Conservation (phyloP, 2,797 vertebrate species). For the Takifugu ocellatus region DNA sequence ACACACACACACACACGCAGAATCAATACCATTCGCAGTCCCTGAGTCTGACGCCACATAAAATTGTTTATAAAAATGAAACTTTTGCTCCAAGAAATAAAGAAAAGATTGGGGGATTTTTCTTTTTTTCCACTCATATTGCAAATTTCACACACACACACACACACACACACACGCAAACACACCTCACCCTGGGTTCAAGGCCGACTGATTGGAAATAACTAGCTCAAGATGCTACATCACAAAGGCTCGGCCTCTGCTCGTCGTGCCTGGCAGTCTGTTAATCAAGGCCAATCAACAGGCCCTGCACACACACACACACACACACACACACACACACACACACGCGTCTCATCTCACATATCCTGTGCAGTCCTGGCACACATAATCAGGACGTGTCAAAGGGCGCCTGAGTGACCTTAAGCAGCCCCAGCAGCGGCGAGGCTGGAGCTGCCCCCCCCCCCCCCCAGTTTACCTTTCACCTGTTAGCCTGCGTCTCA, state of each 20-base stretch:
- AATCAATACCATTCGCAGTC: not conserved
- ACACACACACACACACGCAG: conserved; percentile 10
- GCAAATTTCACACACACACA: conserved; percentile 3
- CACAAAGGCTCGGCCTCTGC: conserved; percentile 43
- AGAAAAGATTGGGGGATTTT: not conserved
- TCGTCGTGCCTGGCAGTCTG: conserved; percentile 50
- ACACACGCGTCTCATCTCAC: conserved; percentile 40
- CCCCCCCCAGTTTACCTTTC: not conserved
- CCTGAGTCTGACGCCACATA: not conserved
- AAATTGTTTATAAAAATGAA: conserved; percentile 5
- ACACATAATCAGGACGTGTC: conserved; percentile 65
- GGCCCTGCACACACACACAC: conserved; percentile 32
- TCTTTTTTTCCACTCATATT: too few relatives aligned
- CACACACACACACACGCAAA: conserved; percentile 17
- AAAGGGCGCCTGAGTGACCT: conserved; percentile 53
- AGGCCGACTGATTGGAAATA: conserved; percentile 68
- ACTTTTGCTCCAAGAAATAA: conserved; percentile 4
- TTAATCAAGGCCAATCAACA: conserved; percentile 75
- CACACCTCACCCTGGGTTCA: conserved; percentile 15
- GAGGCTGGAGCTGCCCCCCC: conserved; percentile 10
- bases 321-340: conserved; percentile 19
- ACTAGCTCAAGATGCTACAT: conserved; percentile 75
- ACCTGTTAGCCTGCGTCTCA: not conserved
- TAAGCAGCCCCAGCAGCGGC: conserved; percentile 37
- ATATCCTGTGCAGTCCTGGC: conserved; percentile 35